Base-by-base conservation (phyloP, 2,888 invertebrate species). In the Tridacna gigas region DNA sequence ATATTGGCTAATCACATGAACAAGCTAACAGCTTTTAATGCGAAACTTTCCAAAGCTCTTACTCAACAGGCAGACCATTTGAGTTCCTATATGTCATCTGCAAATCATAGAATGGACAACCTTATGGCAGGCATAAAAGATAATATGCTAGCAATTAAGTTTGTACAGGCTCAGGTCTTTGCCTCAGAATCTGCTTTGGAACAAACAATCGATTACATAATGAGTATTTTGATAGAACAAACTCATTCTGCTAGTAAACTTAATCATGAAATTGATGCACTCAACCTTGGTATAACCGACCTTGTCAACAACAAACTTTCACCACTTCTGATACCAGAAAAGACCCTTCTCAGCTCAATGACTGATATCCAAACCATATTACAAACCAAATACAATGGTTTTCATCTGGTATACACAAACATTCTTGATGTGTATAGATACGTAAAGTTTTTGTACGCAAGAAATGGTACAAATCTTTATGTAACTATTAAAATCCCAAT, bases 271-370 rank as follows among this genome's bases (percentile, higher is more conserved):
- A 26, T 86, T 56, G 26, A 76, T 51, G 82, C 78, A 73, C 45
- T 85, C 45, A 51, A 74, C 66, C 18, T 11, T 13, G 85, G 85
- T 5, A 28, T 85, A 20, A 76, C 69, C 78, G 69, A 82, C 20
- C 71, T 80, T 63, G 79, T 80, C 9, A 77, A 85, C 51, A 82
- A 80, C 26, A 80, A 69, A 65, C 51, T 80, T 20, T 86, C 80
- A n/a, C 80, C 82, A 7, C 66, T 48, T 45, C 20, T 85, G 47
- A 74, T 82, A 22, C 73, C 66, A 60, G 37, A 26, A 37, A 2
- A 15, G 5, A 56, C 63, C 28, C 66, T 86, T 56, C 7, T n/a
- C 22, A 28, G 65, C 18, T 66, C 80, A 5, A 25, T 83, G 5
- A 37, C 28, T 12, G 47, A 76, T 9, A 79, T 83, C n/a, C 79